Evolutionary conservation across 2,113 vertebrate species (phyloP).

Genomic region (Seriola dumerili): DNA sequence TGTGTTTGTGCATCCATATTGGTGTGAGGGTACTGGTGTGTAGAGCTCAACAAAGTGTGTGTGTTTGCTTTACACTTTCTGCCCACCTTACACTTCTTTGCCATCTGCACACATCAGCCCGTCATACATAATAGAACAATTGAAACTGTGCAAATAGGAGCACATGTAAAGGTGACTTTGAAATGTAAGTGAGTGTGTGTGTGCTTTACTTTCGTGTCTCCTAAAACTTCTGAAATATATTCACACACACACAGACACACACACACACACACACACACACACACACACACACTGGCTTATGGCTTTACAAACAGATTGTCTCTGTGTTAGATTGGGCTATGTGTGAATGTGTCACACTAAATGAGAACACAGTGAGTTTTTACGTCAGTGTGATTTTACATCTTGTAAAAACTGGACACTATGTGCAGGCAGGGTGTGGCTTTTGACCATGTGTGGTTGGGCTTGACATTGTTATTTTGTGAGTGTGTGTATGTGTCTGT

Average conservation of each 20-base stretch:
- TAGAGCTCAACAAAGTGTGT: constrained; percentile 1
- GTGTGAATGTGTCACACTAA: constrained; percentile 12
- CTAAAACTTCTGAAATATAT: background rate
- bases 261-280: background rate
- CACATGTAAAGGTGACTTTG: constrained; percentile 19
- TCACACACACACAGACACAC: background rate
- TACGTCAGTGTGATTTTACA: constrained; percentile 17
- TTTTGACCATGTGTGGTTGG: constrained; percentile 43
- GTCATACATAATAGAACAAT: constrained; percentile 25
- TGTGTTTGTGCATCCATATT: background rate
- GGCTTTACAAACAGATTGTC: constrained; percentile 8
- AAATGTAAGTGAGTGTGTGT: constrained; percentile 14
- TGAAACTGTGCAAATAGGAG: background rate
- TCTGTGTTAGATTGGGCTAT: constrained; percentile 18
- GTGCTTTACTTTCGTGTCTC: background rate
- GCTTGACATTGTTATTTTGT: constrained; percentile 24
- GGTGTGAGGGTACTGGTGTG: background rate
- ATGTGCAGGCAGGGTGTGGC: constrained; percentile 41
- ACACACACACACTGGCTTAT: background rate
- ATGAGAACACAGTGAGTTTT: constrained; percentile 29
- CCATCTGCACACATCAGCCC: constrained; percentile 9
- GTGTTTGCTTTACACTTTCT: constrained; percentile 9
- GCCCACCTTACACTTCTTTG: background rate
- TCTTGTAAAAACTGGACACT: constrained; percentile 6
- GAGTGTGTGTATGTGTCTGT: background rate